Conservation (phyloP, 2,797 vertebrate genomes). For the Cossypha dichroa region DNA sequence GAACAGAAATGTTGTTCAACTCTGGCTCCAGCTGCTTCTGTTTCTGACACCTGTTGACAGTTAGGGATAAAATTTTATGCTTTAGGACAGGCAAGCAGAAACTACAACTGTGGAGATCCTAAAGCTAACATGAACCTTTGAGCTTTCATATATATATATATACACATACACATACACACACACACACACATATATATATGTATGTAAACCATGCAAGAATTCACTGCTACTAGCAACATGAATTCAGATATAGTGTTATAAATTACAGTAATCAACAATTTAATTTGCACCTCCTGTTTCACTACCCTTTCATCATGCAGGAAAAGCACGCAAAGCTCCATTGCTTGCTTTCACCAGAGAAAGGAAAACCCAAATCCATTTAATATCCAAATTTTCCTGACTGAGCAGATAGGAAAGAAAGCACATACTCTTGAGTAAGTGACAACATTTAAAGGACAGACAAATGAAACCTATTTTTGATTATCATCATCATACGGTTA, state of each 20-base stretch:
- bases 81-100: neutral
- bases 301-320: neutral
- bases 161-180: too few relatives aligned
- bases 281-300: neutral
- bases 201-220: neutral
- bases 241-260: neutral
- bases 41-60: slow-evolving; percentile 56
- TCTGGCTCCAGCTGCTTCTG: slow-evolving; percentile 34
- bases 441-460: neutral
- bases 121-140: neutral
- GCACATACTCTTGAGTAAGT: neutral
- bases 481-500: neutral
- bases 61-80: slow-evolving; percentile 41
- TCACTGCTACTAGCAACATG: neutral
- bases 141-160: neutral
- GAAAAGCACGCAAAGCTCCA: neutral
- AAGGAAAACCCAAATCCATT: neutral
- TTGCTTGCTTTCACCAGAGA: neutral
- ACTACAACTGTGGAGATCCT: neutral
- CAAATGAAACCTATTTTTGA: neutral
- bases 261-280: neutral
- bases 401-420: neutral
- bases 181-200: too few relatives aligned
- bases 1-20: slow-evolving; percentile 25
- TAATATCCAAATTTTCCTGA: neutral